Evolutionary conservation across 2,113 vertebrate genomes (phyloP).

Genomic region (Atrichornis clamosus): DNA sequence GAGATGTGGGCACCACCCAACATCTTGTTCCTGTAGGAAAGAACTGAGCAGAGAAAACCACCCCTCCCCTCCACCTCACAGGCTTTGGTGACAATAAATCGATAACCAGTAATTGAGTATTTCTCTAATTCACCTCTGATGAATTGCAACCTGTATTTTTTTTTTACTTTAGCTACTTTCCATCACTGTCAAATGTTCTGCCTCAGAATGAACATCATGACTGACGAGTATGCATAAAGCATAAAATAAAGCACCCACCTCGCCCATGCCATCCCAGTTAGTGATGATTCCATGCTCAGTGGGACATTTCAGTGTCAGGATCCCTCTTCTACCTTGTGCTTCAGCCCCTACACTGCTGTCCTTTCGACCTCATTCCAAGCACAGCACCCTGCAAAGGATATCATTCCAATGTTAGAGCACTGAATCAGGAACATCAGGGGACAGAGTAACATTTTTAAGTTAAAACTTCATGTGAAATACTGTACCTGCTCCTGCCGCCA

Average conservation of each 20-base stretch:
- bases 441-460: not conserved
- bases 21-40: not conserved
- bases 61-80: not conserved
- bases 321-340: slow-evolving; percentile 1
- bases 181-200: not conserved
- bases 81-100: not conserved
- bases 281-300: slow-evolving; percentile 16
- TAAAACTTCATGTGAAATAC: not conserved
- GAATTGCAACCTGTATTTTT: not conserved
- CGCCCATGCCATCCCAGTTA: slow-evolving; percentile 16
- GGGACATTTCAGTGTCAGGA: slow-evolving; percentile 7
- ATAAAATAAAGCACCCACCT: not conserved
- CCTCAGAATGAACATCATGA: not conserved
- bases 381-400: slow-evolving; percentile 77
- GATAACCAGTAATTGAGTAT: not conserved
- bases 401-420: not conserved
- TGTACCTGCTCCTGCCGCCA: not conserved
- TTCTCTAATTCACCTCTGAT: not conserved
- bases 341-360: not conserved
- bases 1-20: not conserved
- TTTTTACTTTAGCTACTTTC: not conserved
- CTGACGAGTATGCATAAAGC: not conserved
- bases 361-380: slow-evolving; percentile 75
- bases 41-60: not conserved
- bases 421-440: not conserved